These are phyloP conservation scores for Oryctes rhinoceros DNA, from an alignment of 1,140 invertebrate species.

Conservation along the genomic window DNA sequence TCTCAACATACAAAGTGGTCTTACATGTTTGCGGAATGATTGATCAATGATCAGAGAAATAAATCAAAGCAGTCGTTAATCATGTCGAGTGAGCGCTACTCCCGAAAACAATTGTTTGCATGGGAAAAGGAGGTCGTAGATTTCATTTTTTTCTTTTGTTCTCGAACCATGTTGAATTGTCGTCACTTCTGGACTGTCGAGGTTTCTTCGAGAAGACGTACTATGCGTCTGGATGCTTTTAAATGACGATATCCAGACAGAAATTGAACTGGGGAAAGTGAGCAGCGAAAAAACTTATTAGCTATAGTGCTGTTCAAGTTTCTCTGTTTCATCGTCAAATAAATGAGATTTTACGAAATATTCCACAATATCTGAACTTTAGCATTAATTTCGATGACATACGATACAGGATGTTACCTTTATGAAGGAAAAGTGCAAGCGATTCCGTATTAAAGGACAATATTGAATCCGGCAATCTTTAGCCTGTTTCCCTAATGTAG, in stretches of 20 bases:
- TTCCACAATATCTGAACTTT: background rate
- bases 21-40: slow-evolving; percentile 46
- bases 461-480: too few species aligned
- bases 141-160: slow-evolving; percentile 47
- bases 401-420: too few species aligned
- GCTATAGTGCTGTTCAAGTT: background rate
- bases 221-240: slow-evolving; percentile 14
- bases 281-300: background rate
- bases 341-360: background rate
- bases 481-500: too few species aligned
- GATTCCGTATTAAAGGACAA: too few species aligned
- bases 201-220: background rate
- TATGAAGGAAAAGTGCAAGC: too few species aligned
- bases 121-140: slow-evolving; percentile 45
- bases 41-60: slow-evolving; percentile 47
- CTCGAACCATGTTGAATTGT: slow-evolving; percentile 8
- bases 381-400: too few species aligned
- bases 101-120: slow-evolving; percentile 43
- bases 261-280: background rate
- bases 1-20: slow-evolving; percentile 40
- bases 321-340: background rate
- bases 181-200: background rate
- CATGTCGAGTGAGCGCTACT: slow-evolving; percentile 41
- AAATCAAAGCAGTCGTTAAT: slow-evolving; percentile 49
- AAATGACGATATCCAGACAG: background rate